A percentile compares a stretch with the other conserved stretches of the same genome.
These are phyloP conservation scores for Acanthoscelides obtectus DNA, from an alignment of 2,888 invertebrate genomes.

Conservation along the genomic window DNA sequence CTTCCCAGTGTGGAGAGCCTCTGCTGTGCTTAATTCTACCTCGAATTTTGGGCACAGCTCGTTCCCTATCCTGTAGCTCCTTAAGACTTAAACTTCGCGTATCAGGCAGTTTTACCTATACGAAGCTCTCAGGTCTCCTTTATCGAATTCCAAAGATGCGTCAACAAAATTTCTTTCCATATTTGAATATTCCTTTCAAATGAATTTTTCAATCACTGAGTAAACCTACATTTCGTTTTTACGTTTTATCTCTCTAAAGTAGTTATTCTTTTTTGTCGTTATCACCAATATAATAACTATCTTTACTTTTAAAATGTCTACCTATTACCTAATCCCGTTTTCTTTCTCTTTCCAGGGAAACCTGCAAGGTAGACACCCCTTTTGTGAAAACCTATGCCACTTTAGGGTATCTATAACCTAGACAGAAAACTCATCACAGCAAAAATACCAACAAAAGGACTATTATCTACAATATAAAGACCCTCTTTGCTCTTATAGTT, in stretches of 20 bases:
- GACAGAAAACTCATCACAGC: neutral
- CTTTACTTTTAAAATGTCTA: neutral
- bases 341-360: constrained; percentile 65
- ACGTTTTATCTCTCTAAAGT: neutral
- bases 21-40: too few species aligned
- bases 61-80: too few species aligned
- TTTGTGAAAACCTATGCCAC: constrained; percentile 94
- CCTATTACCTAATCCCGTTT: constrained; percentile 21
- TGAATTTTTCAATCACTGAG: too few species aligned
- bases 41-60: too few species aligned
- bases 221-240: neutral
- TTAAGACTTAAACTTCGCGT: too few species aligned
- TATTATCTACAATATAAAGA: neutral
- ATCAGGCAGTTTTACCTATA: too few species aligned
- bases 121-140: too few species aligned
- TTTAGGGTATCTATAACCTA: constrained; percentile 79
- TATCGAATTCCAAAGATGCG: too few species aligned
- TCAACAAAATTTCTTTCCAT: too few species aligned
- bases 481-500: neutral
- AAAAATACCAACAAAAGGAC: neutral
- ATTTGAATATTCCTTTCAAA: too few species aligned
- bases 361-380: constrained; percentile 80
- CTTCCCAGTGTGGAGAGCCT: too few species aligned
- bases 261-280: neutral
- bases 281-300: neutral